phyloP scores from a whole-genome alignment of 2,888 invertebrate species.

The Troides oblongomaculatus region DNA sequence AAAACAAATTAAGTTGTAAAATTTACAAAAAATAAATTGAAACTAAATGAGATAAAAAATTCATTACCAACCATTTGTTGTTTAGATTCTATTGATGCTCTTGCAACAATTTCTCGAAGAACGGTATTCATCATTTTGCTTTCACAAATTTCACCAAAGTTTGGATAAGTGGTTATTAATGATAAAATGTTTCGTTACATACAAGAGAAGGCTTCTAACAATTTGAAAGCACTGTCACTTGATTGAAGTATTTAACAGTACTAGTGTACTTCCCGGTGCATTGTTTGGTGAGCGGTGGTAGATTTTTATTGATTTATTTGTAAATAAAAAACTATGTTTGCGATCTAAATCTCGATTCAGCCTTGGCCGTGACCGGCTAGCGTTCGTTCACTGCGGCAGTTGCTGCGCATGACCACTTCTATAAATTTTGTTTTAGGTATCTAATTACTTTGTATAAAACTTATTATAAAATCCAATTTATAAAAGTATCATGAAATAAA shows the following conservation, averaged over 20 bases:
- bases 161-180: slow-evolving; percentile 33
- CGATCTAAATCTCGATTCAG: slow-evolving; percentile 53
- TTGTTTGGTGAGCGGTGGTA: slow-evolving; percentile 45
- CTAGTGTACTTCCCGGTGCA: slow-evolving; percentile 39
- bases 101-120: slow-evolving; percentile 67
- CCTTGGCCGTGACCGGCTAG: slow-evolving; percentile 76
- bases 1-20: background rate
- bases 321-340: slow-evolving; percentile 38
- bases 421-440: slow-evolving; percentile 37
- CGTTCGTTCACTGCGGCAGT: slow-evolving; percentile 68
- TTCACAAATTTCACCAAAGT: slow-evolving; percentile 47
- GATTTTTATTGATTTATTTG: slow-evolving; percentile 46
- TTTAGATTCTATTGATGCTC: slow-evolving; percentile 60
- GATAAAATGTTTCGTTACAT: slow-evolving; percentile 34
- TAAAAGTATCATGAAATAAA: too few relatives aligned
- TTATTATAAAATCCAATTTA: too few relatives aligned
- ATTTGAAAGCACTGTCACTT: slow-evolving; percentile 32
- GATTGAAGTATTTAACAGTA: slow-evolving; percentile 36
- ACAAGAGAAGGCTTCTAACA: slow-evolving; percentile 30
- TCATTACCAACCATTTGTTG: slow-evolving; percentile 58
- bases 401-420: slow-evolving; percentile 61
- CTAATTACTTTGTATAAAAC: background rate
- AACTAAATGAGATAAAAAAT: background rate
- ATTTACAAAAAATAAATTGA: background rate
- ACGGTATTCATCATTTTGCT: slow-evolving; percentile 65